Evolutionary conservation across 2,797 vertebrate species (phyloP), one percentile per base, ranked within the genome.

Genomic region (Sebastes minor): DNA sequence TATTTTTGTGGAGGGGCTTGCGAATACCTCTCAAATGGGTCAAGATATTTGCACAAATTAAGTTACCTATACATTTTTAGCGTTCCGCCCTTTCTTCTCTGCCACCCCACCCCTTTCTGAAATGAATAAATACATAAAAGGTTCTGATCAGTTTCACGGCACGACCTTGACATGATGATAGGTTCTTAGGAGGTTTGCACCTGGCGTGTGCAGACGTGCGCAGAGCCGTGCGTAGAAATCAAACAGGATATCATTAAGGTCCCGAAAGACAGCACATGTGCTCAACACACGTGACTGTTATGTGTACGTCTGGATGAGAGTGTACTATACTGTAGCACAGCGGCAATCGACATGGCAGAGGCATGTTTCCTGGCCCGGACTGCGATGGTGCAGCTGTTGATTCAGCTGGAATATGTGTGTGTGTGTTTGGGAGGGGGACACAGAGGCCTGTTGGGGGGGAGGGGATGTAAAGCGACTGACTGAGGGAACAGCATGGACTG

Each of bases 331-430:
- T 66, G 60, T 18, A 68, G 78, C 76, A 69, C 60, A 65, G 88
- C 83, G 75, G 82, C 74, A 83, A 93, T 91, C 84, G 85, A 87
- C 89, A 89, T 90, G 87, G 91, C 77, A 85, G 82, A 84, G 84
- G 83, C 78, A 86, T 86, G 91, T 91, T 92, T 94, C 91, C 92
- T 91, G 89, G 71, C 68, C 68, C 6, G 79, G 6, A 14, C 82
- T 90, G 90, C 60, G 46, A 86, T 74, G 83, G 65, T 88, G 87
- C 93, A 95, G 94, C 94, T 95, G 94, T 95, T 95, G 90, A 91
- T 94, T 88, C 92, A 95, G 95, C 94, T 95, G 93, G 87, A 90
- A 71, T 70, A 56, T 65, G 38, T 42, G 38, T 62, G 61, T 67
- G 75, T 71, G 67, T 75, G 65, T 75, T 11, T 65, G 57, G 1